Evolutionary conservation across 2,888 invertebrate genomes (phyloP).

Genomic region (Mimachlamys varia): DNA sequence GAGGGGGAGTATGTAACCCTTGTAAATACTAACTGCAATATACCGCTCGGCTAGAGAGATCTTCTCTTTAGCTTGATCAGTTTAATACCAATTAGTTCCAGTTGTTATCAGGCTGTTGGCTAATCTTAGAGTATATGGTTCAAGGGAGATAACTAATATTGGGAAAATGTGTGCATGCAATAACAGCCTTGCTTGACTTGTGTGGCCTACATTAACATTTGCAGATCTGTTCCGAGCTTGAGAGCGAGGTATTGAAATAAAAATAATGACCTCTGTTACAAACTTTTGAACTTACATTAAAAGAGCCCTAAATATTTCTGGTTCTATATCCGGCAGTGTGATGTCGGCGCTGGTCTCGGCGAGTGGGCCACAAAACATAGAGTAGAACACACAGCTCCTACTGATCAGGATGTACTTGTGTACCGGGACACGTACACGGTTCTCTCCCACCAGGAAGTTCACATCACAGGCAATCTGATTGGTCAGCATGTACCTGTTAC

Average conservation of each 20-base stretch:
- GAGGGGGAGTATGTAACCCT: too few relatives aligned
- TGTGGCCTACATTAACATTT: too few relatives aligned
- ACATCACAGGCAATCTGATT: conserved; percentile 61
- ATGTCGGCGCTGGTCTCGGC: conserved; percentile 55
- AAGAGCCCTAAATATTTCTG: conserved; percentile 57
- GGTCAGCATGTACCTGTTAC: conserved; percentile 60
- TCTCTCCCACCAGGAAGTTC: conserved; percentile 60
- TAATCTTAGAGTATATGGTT: background rate
- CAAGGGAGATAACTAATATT: background rate
- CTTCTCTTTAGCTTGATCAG: too few relatives aligned
- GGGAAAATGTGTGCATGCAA: background rate
- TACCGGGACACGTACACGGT: conserved; percentile 51
- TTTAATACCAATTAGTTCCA: too few relatives aligned
- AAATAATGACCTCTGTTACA: too few relatives aligned
- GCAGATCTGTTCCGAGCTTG: too few relatives aligned
- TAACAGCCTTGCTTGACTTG: too few relatives aligned
- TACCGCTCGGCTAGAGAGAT: too few relatives aligned
- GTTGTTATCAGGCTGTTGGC: background rate
- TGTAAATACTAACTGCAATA: too few relatives aligned
- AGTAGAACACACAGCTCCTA: conserved; percentile 64
- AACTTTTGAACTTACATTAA: conserved; percentile 55
- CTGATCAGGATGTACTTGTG: conserved; percentile 64
- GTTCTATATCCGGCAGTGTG: conserved; percentile 63
- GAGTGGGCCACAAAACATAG: conserved; percentile 62
- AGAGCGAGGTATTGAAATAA: too few relatives aligned